A percentile compares a stretch with the other conserved stretches of the same genome.
Evolutionary conservation across 35 echinoderm and acorn worm genomes (phyloP).

Genomic region (Eucidaris tribuloides): DNA sequence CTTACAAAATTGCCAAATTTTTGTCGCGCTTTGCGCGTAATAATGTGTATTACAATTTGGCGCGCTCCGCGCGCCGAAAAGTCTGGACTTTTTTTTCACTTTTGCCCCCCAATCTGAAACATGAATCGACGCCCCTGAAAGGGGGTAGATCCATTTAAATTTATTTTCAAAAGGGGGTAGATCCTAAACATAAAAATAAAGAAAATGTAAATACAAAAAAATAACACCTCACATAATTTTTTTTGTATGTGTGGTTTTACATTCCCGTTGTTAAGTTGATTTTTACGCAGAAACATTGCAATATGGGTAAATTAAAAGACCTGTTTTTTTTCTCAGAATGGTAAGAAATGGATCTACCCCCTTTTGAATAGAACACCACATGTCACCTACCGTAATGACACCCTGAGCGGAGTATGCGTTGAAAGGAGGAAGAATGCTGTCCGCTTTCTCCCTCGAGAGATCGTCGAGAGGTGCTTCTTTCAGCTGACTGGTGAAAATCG

Average conservation of each 20-base stretch:
- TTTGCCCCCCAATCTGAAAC: too few species aligned
- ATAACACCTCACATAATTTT: background rate
- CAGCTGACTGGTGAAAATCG: conserved; percentile 49
- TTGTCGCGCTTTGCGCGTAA: too few species aligned
- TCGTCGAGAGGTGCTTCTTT: conserved; percentile 59
- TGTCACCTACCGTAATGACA: conserved; percentile 44
- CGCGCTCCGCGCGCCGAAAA: too few species aligned
- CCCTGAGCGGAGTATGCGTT: conserved; percentile 86
- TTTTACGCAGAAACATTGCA: background rate
- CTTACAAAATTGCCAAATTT: too few species aligned
- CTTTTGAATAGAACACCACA: background rate
- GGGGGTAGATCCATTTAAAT: too few species aligned
- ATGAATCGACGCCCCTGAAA: too few species aligned
- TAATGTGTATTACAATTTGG: too few species aligned
- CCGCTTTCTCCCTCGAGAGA: conserved; percentile 18
- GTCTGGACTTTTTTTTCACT: too few species aligned
- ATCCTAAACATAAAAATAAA: background rate
- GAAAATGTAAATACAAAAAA: too few species aligned
- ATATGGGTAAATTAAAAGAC: background rate
- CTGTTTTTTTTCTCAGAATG: background rate
- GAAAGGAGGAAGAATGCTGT: conserved; percentile 69
- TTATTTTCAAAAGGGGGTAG: background rate
- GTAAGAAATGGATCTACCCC: background rate
- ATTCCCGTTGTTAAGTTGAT: background rate
- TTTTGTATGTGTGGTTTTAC: background rate